Percentiles rank a stretch among this genome's conserved stretches.
Conservation (phyloP, 2,113 vertebrate genomes). For the Hippocampus comes region DNA sequence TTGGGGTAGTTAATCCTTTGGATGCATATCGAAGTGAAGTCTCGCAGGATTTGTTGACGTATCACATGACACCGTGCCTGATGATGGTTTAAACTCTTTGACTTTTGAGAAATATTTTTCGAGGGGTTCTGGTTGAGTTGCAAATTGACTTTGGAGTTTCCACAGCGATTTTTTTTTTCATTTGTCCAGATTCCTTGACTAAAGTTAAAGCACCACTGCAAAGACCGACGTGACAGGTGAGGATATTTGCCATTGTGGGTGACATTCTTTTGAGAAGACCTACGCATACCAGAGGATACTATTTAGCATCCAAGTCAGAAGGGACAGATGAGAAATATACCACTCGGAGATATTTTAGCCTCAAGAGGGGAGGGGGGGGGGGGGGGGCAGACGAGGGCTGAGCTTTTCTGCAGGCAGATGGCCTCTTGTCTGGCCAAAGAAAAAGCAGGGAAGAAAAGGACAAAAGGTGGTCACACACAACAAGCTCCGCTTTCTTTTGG, state of each 20-base stretch:
- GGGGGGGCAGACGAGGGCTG: slow-evolving; percentile 20
- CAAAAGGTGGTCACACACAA: slow-evolving; percentile 66
- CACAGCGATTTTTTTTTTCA: background rate
- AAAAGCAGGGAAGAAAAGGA: slow-evolving; percentile 57
- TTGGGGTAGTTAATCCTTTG: background rate
- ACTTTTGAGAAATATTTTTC: background rate
- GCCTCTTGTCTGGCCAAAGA: slow-evolving; percentile 67
- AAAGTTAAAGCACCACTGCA: slow-evolving; percentile 6
- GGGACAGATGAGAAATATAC: slow-evolving; percentile 46
- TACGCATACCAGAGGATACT: slow-evolving; percentile 44
- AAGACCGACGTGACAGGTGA: slow-evolving; percentile 59
- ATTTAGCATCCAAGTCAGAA: slow-evolving; percentile 32
- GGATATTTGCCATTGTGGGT: slow-evolving; percentile 37
- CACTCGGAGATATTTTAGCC: slow-evolving; percentile 54
- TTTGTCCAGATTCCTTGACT: slow-evolving; percentile 7
- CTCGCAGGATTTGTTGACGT: background rate
- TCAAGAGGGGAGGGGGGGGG: slow-evolving; percentile 3
- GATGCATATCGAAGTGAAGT: background rate
- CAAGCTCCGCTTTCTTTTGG: slow-evolving; percentile 64
- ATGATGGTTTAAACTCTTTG: background rate
- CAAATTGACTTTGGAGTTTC: background rate
- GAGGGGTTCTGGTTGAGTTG: background rate
- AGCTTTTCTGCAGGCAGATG: slow-evolving; percentile 71
- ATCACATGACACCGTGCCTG: background rate
- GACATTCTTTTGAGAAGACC: slow-evolving; percentile 50